Evolutionary conservation across 2,888 invertebrate species (phyloP), one percentile per base, ranked within the genome.

Genomic region (Thereva nobilitata): DNA sequence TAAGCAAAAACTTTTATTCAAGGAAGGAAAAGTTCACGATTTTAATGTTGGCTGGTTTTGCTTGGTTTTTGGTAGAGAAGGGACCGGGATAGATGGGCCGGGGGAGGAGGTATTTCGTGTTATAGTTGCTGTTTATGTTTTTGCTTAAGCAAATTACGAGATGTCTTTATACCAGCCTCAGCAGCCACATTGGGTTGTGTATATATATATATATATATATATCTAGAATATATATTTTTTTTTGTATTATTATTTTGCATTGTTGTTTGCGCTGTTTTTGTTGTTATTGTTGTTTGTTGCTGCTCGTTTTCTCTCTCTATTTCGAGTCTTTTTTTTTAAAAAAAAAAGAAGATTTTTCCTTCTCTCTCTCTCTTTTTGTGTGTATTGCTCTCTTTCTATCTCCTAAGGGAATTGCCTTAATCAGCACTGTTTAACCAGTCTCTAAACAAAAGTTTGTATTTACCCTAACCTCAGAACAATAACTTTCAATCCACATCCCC

Each of bases 401-500:
- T 40, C 50, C 41, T 34, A n/a, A 7, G 61, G 47, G 50, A 61
- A 61, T 61, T 61, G 61, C 61, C 40, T 61, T 50, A 50, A 61
- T 61, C 50, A 61, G 50, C 61, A 61, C 41, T 61, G 61, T 61
- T 61, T 61, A 61, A 61, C 49, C 61, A 61, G 61, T 59, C 49
- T 59, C 59, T 47, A 59, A 59, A 59, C 59, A 59, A 59, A 59
- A 59, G 47, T 61, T 61, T 61, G 61, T 61, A 50, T 61, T 50
- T 61, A 61, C 61, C 61, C 61, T 38, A 61, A 61, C 61, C 61
- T 50, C 50, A 61, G 61, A 61, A 61, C 61, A 61, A 61, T 61
- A 50, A 61, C 61, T 41, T 23, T 23, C 23, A 23, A 23, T 23
- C 23, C 23, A 1, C 23, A 23, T 23, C 23, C 2, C 23, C 23